These are phyloP conservation scores for Lichenostomus cassidix DNA, from an alignment of 2,113 vertebrate species.

Conservation along the genomic window DNA sequence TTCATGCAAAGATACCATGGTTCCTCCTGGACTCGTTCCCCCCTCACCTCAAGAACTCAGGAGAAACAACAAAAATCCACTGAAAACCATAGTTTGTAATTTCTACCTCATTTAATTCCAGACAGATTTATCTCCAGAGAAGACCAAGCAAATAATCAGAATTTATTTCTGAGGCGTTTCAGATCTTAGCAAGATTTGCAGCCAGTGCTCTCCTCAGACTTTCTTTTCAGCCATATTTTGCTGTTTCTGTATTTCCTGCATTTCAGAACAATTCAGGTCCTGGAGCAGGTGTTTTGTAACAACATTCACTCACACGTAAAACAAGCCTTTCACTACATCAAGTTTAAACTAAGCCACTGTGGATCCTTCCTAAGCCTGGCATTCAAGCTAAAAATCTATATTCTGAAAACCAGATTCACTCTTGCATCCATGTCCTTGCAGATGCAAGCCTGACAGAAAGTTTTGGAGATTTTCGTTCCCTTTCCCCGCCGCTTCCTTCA, in stretches of 20 bases:
- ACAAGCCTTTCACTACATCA: not conserved
- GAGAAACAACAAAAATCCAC: not conserved
- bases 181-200: not conserved
- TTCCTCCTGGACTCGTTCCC: not conserved
- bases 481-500: not conserved
- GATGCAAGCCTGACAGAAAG: not conserved
- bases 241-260: not conserved
- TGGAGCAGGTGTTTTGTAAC: not conserved
- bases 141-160: not conserved
- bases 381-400: not conserved
- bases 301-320: not conserved
- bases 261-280: not conserved
- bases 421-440: not conserved
- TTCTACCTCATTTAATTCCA: not conserved
- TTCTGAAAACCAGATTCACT: not conserved
- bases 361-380: not conserved
- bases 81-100: not conserved
- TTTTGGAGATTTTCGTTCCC: not conserved
- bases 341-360: not conserved
- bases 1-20: not conserved
- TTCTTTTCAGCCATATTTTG: not conserved
- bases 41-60: not conserved
- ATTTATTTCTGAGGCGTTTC: not conserved
- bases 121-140: not conserved
- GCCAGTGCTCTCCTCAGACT: not conserved